Evolutionary conservation across 2,888 invertebrate species (phyloP).

Genomic region (Ypsolopha scabrella): DNA sequence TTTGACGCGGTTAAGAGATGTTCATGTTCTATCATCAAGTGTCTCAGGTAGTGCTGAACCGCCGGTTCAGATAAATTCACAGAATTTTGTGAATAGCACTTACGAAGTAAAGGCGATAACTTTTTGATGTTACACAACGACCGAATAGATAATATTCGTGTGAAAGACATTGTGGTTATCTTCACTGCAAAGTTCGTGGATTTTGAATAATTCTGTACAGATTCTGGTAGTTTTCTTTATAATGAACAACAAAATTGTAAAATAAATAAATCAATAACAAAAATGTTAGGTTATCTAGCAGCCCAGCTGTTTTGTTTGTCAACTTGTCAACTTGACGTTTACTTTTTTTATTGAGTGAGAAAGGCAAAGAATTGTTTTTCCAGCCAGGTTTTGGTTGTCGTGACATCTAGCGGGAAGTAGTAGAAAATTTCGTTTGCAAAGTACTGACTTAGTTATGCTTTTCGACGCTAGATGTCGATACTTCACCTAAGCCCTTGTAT

Average conservation of each 20-base stretch:
- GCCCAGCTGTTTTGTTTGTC: no score
- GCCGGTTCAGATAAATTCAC: slow-evolving; percentile 49
- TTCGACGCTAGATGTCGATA: not conserved
- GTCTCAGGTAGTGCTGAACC: slow-evolving; percentile 64
- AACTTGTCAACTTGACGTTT: no score
- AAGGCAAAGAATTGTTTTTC: no score
- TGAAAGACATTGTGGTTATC: slow-evolving; percentile 23
- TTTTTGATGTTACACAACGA: slow-evolving; percentile 26
- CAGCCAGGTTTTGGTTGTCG: no score
- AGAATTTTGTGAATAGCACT: slow-evolving; percentile 34
- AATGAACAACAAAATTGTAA: no score
- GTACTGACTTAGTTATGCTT: not conserved
- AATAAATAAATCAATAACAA: no score
- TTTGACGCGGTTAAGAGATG: slow-evolving; percentile 41
- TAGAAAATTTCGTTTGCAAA: not conserved
- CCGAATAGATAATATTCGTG: slow-evolving; percentile 22
- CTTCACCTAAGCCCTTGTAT: no score
- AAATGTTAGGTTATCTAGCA: no score
- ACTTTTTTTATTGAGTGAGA: no score
- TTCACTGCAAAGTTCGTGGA: not conserved
- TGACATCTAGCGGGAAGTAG: not conserved
- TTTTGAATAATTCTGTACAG: not conserved
- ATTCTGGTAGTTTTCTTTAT: not conserved
- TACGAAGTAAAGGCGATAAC: slow-evolving; percentile 18
- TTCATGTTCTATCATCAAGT: slow-evolving; percentile 66